Base-by-base conservation (phyloP, 2,797 vertebrate genomes). In the Chanos chanos region DNA sequence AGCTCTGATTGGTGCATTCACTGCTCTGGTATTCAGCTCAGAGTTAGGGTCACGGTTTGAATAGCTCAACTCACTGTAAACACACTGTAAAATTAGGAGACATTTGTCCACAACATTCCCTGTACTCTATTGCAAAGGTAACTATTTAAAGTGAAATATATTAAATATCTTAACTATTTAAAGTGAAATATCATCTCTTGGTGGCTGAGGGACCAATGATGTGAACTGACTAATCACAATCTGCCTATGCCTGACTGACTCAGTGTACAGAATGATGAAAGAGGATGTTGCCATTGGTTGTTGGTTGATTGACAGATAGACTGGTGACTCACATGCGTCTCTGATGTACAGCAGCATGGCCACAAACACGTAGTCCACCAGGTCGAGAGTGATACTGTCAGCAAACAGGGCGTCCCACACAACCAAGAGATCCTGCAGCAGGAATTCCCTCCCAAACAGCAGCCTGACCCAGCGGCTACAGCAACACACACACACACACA, bases 291-390 rank as follows among this genome's bases (percentile, higher is more conserved):
- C 28, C 7, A 8, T 1, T 18, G 10, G 1, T 31, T 7, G 5
- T 1, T 10, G 30, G 31, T 4, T 30, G 4, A 30, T 8, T 4
- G 27, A 8, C n/a, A n/a, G n/a, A n/a, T n/a, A n/a, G n/a, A n/a
- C n/a, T n/a, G n/a, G 8, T 15, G 68, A 91, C 94, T 81, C 86
- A 98, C 96, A 73, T 66, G 95, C 95, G 61, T 99, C 96, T 84
- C 96, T 86, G 78, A 99, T 99, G 81, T 96, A 98, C 8, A 98
- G 89, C 66, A 99, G 85, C 97, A 99, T 99, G 83, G 97, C 94
- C 74, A 98, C 91, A 75, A 99, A 99, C 82, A 96, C 75, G 69
- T 98, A 96, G 83, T 99, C 97, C 34, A 99, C 94, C 77, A 99
- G 87, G 75, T 93, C 91, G 70, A 99, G 84, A 61, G 92, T 93